Evolutionary conservation across 1,140 invertebrate species (phyloP), one percentile per base, ranked within the genome.

Genomic region (Drosophila nannoptera): DNA sequence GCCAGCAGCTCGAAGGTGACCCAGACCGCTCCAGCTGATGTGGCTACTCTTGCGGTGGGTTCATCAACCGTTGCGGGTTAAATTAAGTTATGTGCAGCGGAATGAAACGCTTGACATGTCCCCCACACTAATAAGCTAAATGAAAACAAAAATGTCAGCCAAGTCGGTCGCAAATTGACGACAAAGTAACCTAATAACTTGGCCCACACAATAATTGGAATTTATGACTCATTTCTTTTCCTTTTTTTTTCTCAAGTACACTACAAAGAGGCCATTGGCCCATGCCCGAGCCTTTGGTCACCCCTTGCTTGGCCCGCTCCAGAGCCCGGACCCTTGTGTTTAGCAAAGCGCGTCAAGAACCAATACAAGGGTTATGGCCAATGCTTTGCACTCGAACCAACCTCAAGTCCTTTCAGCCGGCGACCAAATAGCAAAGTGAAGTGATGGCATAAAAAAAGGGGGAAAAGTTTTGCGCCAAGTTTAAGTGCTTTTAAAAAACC

Each of bases 401-500:
- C 46, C 55, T 11, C 33, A 11, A 22, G 50, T 46, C 9, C 33
- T n/a, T 45, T n/a, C 55, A 33, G 69, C 12, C 22, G 61, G 52
- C 45, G 33, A 48, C 46, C 58, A 54, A 76, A 54, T 33, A 45
- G 66, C 61, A 33, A 54, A 55, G 49, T 31, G 12, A 40, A 36
- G 60, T 48, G 59, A 32, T 50, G 38, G 31, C 11, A 43, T 32
- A 60, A 42, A 5, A 31, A 32, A 45, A 11, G 29, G 45, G 36
- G 22, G 49, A 29, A 68, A 71, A 75, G 71, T 65, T 86, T 78
- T 77, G 66, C 63, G 77, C 66, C 73, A 71, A 84, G 76, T 86
- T 84, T 81, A 87, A 84, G 81, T 84, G 81, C 81, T 84, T 84
- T 84, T 84, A 86, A 86, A 84, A 84, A 87, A 84, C 81, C 81